These are phyloP conservation scores for Meta bourneti DNA, from an alignment of 2,888 invertebrate genomes.

Conservation along the genomic window DNA sequence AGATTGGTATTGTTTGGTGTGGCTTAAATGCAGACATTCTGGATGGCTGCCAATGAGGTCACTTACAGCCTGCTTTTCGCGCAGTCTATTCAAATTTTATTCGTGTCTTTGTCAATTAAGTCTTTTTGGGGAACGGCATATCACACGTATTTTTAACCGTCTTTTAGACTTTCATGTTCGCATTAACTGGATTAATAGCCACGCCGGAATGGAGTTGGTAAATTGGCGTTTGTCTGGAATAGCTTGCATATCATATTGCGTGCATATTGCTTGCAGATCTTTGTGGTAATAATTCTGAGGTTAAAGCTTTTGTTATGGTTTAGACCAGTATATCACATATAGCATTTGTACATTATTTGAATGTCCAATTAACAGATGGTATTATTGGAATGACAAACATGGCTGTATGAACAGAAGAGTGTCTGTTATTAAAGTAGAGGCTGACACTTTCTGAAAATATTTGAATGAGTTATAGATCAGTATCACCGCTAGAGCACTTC, in stretches of 20 bases:
- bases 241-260: not conserved
- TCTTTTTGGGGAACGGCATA: not conserved
- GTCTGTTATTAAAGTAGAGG: too few species aligned
- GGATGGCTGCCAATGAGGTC: slow-evolving; percentile 24
- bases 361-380: too few species aligned
- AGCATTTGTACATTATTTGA: too few species aligned
- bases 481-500: too few species aligned
- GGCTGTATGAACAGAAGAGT: too few species aligned
- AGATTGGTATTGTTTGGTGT: not conserved
- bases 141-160: not conserved
- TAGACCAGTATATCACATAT: too few species aligned
- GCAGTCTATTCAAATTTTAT: not conserved
- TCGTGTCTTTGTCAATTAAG: not conserved
- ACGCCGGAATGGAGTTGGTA: not conserved
- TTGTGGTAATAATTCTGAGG: not conserved
- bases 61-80: too few species aligned
- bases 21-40: not conserved
- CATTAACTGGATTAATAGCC: not conserved
- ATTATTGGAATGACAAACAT: too few species aligned
- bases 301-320: not conserved
- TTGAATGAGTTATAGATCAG: too few species aligned
- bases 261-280: not conserved
- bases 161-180: not conserved
- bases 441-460: too few species aligned
- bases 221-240: not conserved